Evolutionary conservation across 2,888 invertebrate genomes (phyloP), one percentile per base, ranked within the genome.

Genomic region (Mesorhabditis spiculigera): DNA sequence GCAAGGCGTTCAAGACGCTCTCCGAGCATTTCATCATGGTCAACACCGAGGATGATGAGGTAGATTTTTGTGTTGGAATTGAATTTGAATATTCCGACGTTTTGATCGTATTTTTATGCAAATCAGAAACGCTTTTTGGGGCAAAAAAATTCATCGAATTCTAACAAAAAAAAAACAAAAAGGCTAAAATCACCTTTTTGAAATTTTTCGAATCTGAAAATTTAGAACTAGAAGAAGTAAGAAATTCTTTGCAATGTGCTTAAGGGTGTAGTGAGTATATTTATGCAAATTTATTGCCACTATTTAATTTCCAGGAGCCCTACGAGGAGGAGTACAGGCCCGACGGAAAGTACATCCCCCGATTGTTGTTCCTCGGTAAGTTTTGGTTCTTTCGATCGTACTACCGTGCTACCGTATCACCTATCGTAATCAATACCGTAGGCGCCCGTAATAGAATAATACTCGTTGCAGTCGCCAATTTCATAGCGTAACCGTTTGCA

Each of bases 11-110:
- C 81, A 83, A 82, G 72, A 75, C 75, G 67, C 78, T 85, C 45
- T 78, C 78, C 71, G 80, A 86, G 75, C 72, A 87, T 68, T 88
- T 88, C 77, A 75, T 88, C 5, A 88, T 88, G 88, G 74, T 84
- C 45, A 88, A 87, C 82, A 82, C 86, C 45, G 81, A 86, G 80
- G 88, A 88, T 78, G 87, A 88, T 74, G 87, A 88, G 63, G 87
- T 28, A 28, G 28, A 28, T 28, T 28, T 28, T 28, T 28, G 28
- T 28, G 28, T 1, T 1, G 28, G 28, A 28, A 3, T 28, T 28
- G 28, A 28, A 28, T 28, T n/a, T n/a, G n/a, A 2, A 13, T 10
- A 1, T 50, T 50, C 3, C 10, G 58, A 50, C n/a, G 8, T 2
- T 1, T 13, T 50, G 1, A 13, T 10, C 1, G 58, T 50, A 28